Percentiles rank a stretch among this genome's conserved stretches.
phyloP scores from a whole-genome alignment of 2,113 vertebrate species.

The Acrocephalus arundinaceus region DNA sequence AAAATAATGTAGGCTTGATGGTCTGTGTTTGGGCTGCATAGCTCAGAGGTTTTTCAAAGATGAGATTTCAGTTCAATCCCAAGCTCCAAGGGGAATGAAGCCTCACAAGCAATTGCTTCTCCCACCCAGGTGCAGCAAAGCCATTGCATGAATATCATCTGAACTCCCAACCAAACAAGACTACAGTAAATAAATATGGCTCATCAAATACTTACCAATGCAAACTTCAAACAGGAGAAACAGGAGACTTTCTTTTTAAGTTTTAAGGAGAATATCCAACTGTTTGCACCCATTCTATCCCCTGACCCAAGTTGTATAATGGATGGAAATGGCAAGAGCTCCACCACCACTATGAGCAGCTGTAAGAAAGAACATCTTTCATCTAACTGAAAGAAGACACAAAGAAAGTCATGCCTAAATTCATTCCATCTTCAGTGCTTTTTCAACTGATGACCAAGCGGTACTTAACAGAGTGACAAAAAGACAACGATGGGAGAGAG shows the following conservation, averaged over 20 bases:
- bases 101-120: not conserved
- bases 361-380: not conserved
- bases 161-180: not conserved
- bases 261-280: not conserved
- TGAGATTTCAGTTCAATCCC: rapidly evolving
- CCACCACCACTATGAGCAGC: not conserved
- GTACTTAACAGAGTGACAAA: not conserved
- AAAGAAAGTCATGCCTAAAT: not conserved
- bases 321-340: not conserved
- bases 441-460: not conserved
- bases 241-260: not conserved
- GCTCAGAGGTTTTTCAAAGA: not conserved
- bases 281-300: not conserved
- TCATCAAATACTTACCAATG: not conserved
- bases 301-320: not conserved
- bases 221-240: not conserved
- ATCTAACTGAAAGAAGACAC: not conserved
- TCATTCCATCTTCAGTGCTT: not conserved
- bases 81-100: not conserved
- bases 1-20: not conserved
- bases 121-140: not conserved
- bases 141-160: not conserved
- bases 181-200: not conserved
- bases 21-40: not conserved
- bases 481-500: rapidly evolving